Evolutionary conservation across 2,797 vertebrate species (phyloP).

Genomic region (Coluber constrictor): DNA sequence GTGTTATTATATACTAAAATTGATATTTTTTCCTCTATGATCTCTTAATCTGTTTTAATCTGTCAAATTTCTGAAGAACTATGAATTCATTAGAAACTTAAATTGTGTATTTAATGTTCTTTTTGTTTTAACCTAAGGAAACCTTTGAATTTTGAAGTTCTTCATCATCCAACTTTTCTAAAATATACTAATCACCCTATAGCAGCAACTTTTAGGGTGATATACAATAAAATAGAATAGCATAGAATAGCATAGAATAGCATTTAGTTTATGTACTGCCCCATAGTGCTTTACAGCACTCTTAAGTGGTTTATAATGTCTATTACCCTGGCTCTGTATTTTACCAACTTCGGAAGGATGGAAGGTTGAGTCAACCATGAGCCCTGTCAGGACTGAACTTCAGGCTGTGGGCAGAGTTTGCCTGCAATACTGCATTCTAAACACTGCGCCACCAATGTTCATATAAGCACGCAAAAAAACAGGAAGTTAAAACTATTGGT

Average conservation of each 20-base stretch:
- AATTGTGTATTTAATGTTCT: neutral
- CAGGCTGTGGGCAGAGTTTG: neutral
- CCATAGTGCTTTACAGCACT: neutral
- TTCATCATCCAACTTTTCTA: neutral
- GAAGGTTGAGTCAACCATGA: neutral
- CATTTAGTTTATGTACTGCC: neutral
- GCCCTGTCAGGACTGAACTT: neutral
- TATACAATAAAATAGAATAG: neutral
- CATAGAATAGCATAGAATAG: neutral
- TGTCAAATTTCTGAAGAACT: neutral
- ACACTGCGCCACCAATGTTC: neutral
- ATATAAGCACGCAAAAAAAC: neutral
- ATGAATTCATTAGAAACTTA: neutral
- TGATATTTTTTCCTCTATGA: neutral
- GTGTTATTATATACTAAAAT: neutral
- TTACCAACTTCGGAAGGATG: neutral
- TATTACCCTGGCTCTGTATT: neutral
- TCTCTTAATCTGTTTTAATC: neutral
- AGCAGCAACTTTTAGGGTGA: neutral
- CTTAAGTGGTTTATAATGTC: neutral
- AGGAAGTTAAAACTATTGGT: neutral
- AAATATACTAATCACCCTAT: neutral
- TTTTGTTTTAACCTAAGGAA: neutral
- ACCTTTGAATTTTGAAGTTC: neutral
- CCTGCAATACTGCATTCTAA: neutral